Evolutionary conservation across 1,140 invertebrate species (phyloP).

Genomic region (Lysiphlebus fabarum): DNA sequence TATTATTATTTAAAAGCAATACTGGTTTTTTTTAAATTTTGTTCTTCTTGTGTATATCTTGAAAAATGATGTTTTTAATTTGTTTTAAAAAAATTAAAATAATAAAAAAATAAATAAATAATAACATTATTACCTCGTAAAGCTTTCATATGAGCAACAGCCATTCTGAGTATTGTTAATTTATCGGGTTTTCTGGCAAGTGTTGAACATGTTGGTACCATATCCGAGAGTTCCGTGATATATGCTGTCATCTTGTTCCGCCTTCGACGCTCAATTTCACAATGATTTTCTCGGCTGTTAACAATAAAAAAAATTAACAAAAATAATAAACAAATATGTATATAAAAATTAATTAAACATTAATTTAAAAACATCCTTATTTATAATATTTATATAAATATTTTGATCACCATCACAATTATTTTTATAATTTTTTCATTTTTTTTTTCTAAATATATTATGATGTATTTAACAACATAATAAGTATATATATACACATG

Average conservation of each 20-base stretch:
- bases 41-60: background rate
- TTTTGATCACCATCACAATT: too few species aligned
- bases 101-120: conserved; percentile 11
- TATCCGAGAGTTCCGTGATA: conserved; percentile 98
- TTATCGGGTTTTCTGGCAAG: conserved; percentile 98
- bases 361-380: conserved; percentile 2
- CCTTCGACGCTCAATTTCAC: conserved; percentile 96
- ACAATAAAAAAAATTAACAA: conserved; percentile 33
- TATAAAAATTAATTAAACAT: conserved; percentile 4
- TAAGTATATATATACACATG: conserved; percentile 39
- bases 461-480: conserved; percentile 29
- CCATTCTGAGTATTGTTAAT: conserved; percentile 98
- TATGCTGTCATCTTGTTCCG: conserved; percentile 99
- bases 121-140: conserved; percentile 70
- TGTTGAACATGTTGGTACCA: conserved; percentile 98
- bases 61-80: background rate
- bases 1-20: conserved; percentile 7
- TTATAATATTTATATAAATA: too few species aligned
- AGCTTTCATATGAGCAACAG: conserved; percentile 98
- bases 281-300: conserved; percentile 94
- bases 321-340: conserved; percentile 17
- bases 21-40: background rate
- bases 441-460: too few species aligned
- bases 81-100: background rate
- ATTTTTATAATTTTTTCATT: background rate